Conservation (phyloP, 2,888 invertebrate genomes). For the Phyllotreta striolata region DNA sequence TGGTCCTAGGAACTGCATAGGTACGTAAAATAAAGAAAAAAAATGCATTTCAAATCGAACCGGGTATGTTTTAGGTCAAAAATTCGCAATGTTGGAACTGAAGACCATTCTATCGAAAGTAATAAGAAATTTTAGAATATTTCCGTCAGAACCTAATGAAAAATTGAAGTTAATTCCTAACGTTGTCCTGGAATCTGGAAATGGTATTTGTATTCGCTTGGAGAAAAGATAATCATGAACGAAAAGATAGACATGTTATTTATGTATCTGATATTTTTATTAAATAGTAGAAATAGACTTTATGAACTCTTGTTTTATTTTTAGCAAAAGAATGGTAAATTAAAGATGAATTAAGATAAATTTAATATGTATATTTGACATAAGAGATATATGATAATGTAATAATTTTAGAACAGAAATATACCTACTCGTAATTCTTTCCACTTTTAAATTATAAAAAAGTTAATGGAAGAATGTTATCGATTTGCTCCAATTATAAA, state of each 20-base stretch:
- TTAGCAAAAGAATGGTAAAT: too few species aligned
- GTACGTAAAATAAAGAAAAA: neutral
- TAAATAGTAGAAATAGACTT: too few species aligned
- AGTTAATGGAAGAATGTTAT: too few species aligned
- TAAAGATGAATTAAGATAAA: too few species aligned
- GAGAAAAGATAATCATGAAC: neutral
- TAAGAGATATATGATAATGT: too few species aligned
- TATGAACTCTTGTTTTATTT: too few species aligned
- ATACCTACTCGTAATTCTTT: too few species aligned
- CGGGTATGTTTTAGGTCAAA: constrained; percentile 1
- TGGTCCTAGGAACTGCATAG: constrained; percentile 2
- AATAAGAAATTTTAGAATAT: constrained; percentile 1
- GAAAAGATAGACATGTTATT: neutral
- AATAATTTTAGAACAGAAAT: too few species aligned
- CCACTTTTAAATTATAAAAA: too few species aligned
- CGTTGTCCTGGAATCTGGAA: neutral
- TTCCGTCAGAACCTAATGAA: neutral
- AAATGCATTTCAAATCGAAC: too few species aligned
- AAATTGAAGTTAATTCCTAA: constrained; percentile 1
- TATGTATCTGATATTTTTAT: neutral
- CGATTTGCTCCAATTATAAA: too few species aligned
- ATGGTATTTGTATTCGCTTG: neutral
- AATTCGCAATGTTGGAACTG: constrained; percentile 12
- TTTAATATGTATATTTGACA: too few species aligned
- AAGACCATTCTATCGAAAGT: constrained; percentile 5